Conservation (phyloP, 2,113 vertebrate species). For the Prionailurus viverrinus region DNA sequence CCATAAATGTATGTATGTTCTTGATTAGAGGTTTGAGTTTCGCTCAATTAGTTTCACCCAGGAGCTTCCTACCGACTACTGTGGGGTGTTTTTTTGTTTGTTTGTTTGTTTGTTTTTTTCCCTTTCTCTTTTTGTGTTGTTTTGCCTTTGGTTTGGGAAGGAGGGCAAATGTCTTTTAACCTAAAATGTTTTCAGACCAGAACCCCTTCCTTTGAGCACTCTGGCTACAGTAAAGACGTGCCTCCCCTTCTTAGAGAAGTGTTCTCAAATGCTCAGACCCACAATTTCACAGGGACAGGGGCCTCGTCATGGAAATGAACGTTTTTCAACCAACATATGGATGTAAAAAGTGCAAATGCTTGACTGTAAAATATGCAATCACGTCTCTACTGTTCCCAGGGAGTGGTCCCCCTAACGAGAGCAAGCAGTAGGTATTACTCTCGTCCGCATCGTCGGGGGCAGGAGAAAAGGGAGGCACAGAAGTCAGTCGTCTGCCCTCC, state of each 20-base stretch:
- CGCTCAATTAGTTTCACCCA: neutral
- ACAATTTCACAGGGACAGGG: neutral
- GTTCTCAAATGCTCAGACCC: neutral
- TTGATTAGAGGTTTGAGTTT: neutral
- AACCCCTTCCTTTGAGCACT: neutral
- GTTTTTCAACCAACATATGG: neutral
- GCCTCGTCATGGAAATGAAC: neutral
- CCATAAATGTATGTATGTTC: accelerated
- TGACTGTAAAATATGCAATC: neutral
- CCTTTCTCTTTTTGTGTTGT: neutral
- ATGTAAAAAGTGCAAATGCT: neutral
- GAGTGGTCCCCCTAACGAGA: neutral
- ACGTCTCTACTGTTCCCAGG: accelerated
- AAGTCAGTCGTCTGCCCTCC: neutral
- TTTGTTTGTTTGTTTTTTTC: neutral
- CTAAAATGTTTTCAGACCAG: neutral
- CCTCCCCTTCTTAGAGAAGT: neutral
- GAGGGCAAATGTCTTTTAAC: conserved; percentile 9
- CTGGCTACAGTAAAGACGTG: neutral
- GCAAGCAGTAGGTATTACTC: too few species aligned
- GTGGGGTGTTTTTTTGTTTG: too few species aligned
- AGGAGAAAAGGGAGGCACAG: neutral
- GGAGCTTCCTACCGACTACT: neutral
- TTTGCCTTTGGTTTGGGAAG: neutral
- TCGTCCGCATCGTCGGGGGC: neutral